A percentile compares a stretch with the other conserved stretches of the same genome.
These are phyloP conservation scores for Hypomesus transpacificus DNA, from an alignment of 2,113 vertebrate genomes.

Conservation along the genomic window DNA sequence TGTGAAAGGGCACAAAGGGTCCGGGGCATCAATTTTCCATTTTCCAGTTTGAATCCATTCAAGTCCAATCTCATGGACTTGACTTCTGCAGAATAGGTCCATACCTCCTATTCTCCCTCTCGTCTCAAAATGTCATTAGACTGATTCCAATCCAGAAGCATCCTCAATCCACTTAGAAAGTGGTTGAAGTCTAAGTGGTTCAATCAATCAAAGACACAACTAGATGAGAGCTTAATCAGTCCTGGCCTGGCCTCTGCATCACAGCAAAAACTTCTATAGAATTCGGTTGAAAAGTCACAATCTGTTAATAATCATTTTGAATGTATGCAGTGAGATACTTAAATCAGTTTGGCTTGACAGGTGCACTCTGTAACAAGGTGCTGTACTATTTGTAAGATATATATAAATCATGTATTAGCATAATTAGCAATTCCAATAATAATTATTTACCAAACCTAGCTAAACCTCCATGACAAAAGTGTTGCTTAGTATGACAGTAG, in stretches of 20 bases:
- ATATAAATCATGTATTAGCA: too few relatives aligned
- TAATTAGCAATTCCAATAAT: too few relatives aligned
- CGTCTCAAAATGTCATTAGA: conserved; percentile 61
- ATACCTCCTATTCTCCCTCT: conserved; percentile 59
- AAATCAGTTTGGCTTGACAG: too few relatives aligned
- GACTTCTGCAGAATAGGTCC: conserved; percentile 53
- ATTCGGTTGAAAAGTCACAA: neutral
- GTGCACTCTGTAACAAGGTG: too few relatives aligned
- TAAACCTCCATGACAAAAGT: too few relatives aligned
- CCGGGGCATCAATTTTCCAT: conserved; percentile 68
- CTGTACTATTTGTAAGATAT: too few relatives aligned
- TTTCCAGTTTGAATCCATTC: conserved; percentile 61
- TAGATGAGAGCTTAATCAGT: conserved; percentile 40
- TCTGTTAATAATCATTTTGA: too few relatives aligned
- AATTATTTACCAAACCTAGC: too few relatives aligned
- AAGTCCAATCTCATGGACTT: conserved; percentile 54
- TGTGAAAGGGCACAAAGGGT: conserved; percentile 44
- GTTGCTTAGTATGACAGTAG: neutral
- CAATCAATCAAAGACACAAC: conserved; percentile 42
- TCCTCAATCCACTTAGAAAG: conserved; percentile 45
- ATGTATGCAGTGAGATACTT: too few relatives aligned
- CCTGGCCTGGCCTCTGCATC: conserved; percentile 25
- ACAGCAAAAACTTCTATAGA: conserved; percentile 19
- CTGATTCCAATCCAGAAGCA: conserved; percentile 55
- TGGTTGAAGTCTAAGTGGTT: conserved; percentile 26